Evolutionary conservation across 37 sponge, comb jelly and placozoan genomes (phyloP).

Genomic region (Geodia barretti): DNA sequence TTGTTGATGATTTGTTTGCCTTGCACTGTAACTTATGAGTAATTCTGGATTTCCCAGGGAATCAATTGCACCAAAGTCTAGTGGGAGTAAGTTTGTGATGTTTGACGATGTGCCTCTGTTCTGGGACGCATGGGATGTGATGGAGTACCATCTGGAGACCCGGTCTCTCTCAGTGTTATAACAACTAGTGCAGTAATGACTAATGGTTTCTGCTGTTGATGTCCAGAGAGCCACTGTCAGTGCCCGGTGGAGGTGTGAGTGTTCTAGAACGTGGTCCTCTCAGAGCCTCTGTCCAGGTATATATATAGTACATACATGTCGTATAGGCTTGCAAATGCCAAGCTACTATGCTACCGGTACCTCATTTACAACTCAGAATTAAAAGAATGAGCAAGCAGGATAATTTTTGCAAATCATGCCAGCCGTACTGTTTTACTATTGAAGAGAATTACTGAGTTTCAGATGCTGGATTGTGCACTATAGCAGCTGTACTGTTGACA

Average conservation of each 20-base stretch:
- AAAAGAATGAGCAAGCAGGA: no score
- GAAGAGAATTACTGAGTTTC: not conserved
- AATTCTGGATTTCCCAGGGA: slow-evolving; percentile 19
- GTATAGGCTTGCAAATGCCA: no score
- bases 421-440: no score
- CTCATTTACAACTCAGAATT: no score
- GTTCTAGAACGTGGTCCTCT: slow-evolving; percentile 55
- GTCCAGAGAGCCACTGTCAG: not conserved
- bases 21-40: not conserved
- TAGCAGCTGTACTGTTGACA: not conserved
- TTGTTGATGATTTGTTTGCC: no score
- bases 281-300: slow-evolving; percentile 44
- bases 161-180: slow-evolving; percentile 11
- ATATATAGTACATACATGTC: not conserved
- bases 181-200: not conserved
- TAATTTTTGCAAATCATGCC: not conserved
- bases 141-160: slow-evolving; percentile 88
- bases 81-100: slow-evolving; percentile 68
- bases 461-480: not conserved
- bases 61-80: slow-evolving; percentile 14
- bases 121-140: slow-evolving; percentile 94
- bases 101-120: slow-evolving; percentile 86
- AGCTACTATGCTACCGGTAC: not conserved
- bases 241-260: not conserved
- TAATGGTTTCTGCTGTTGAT: not conserved